These are phyloP conservation scores for Eutrigla gurnardus DNA, from an alignment of 2,797 vertebrate genomes.

Conservation along the genomic window DNA sequence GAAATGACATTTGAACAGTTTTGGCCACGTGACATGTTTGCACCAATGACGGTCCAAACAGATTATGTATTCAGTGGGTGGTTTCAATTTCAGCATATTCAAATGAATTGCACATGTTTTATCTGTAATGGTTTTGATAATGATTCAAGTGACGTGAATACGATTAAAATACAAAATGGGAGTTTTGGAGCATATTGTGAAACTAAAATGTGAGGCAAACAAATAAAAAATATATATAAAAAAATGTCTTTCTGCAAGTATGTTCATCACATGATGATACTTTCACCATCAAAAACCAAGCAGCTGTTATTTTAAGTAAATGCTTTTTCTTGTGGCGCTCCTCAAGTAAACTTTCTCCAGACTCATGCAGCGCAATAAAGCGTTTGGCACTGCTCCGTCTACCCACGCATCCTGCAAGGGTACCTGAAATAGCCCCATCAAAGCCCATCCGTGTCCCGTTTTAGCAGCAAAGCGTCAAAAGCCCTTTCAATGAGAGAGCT, in stretches of 20 bases:
- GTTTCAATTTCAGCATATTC: slow-evolving; percentile 13
- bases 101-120: background rate
- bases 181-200: slow-evolving; percentile 20
- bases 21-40: slow-evolving; percentile 45
- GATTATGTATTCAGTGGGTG: background rate
- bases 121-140: background rate
- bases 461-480: slow-evolving; percentile 48
- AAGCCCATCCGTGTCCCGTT: slow-evolving; percentile 37
- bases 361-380: slow-evolving; percentile 47
- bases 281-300: slow-evolving; percentile 5
- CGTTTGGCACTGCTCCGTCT: slow-evolving; percentile 44
- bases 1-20: slow-evolving; percentile 38
- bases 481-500: slow-evolving; percentile 55
- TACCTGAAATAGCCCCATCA: slow-evolving; percentile 60
- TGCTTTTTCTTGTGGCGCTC: slow-evolving; percentile 23
- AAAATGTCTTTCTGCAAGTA: background rate
- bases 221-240: background rate
- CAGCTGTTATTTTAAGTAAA: slow-evolving; percentile 8
- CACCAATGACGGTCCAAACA: slow-evolving; percentile 15
- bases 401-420: slow-evolving; percentile 67
- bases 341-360: slow-evolving; percentile 10
- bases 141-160: background rate
- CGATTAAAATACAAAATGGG: background rate
- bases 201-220: slow-evolving; percentile 36
- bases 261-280: slow-evolving; percentile 8